Conservation (phyloP, 2,888 invertebrate species). For the Thereva unica region DNA sequence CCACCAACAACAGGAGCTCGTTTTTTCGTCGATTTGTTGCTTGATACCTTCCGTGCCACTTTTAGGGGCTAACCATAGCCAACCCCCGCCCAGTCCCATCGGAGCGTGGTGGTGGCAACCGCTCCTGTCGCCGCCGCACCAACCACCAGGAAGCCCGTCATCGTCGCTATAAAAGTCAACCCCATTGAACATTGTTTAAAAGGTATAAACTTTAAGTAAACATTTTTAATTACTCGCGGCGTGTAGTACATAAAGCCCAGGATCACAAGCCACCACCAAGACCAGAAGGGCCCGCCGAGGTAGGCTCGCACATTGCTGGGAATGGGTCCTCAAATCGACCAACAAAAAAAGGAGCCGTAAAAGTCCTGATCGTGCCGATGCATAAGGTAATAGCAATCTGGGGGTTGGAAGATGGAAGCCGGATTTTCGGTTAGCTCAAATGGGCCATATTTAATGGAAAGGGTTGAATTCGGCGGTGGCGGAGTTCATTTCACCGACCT, state of each 20-base stretch:
- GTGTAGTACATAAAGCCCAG: constrained; percentile 36
- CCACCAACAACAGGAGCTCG: constrained; percentile 1
- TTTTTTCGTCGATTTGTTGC: constrained; percentile 34
- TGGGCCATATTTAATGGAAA: constrained; percentile 9
- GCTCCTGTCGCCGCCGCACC: constrained; percentile 31
- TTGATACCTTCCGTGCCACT: constrained; percentile 26
- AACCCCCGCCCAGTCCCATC: neutral
- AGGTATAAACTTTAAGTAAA: constrained; percentile 46
- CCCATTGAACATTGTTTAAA: constrained; percentile 40
- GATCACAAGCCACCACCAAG: constrained; percentile 11
- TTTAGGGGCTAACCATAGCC: constrained; percentile 1
- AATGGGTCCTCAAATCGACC: constrained; percentile 19
- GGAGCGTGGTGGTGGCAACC: constrained; percentile 6
- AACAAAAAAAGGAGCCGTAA: constrained; percentile 32
- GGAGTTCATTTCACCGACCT: neutral
- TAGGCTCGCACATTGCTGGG: neutral
- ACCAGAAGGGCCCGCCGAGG: neutral
- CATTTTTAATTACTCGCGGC: constrained; percentile 46
- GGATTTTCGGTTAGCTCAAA: constrained; percentile 2
- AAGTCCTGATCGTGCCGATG: constrained; percentile 43
- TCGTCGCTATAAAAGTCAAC: constrained; percentile 35
- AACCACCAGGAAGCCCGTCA: constrained; percentile 20
- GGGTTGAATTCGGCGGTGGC: constrained; percentile 20
- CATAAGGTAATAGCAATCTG: constrained; percentile 40
- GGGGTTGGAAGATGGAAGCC: constrained; percentile 1